These are phyloP conservation scores for Syrista parreyssii DNA, from an alignment of 2,888 invertebrate species.

Conservation along the genomic window DNA sequence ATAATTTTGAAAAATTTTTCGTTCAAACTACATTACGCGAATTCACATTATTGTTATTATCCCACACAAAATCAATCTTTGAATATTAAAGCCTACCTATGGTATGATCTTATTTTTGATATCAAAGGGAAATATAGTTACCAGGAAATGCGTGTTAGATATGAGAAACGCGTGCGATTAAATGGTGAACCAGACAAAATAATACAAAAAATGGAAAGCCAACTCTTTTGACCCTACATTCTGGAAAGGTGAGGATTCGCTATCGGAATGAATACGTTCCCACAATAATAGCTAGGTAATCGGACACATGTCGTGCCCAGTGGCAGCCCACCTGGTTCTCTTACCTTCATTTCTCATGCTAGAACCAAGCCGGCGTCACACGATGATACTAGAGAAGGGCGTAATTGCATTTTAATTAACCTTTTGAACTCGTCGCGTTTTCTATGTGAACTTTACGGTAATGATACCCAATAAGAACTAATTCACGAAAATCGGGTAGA, in stretches of 20 bases:
- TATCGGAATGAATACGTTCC: constrained; percentile 49
- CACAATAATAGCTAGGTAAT: constrained; percentile 58
- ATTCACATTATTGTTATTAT: not conserved
- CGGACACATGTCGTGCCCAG: constrained; percentile 52
- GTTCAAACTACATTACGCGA: not conserved
- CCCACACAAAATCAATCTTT: not conserved
- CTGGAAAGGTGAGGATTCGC: not conserved
- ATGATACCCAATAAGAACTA: not conserved
- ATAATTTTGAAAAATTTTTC: not conserved
- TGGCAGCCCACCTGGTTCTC: constrained; percentile 54
- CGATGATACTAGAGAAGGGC: constrained; percentile 34
- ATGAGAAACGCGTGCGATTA: not conserved
- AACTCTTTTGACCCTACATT: not conserved
- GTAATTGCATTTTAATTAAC: constrained; percentile 45
- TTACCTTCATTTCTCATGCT: constrained; percentile 52
- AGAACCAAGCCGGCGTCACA: constrained; percentile 36
- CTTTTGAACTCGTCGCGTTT: constrained; percentile 18
- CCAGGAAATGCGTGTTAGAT: not conserved
- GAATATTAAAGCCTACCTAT: not conserved
- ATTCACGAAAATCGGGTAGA: not conserved
- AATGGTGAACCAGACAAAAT: not conserved
- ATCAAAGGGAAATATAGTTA: not conserved
- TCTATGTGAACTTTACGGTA: not conserved
- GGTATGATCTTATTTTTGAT: not conserved
- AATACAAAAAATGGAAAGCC: not conserved